Percentiles rank a stretch among this genome's conserved stretches.
Conservation (phyloP, 2,888 invertebrate species). For the Salpingus planirostris region DNA sequence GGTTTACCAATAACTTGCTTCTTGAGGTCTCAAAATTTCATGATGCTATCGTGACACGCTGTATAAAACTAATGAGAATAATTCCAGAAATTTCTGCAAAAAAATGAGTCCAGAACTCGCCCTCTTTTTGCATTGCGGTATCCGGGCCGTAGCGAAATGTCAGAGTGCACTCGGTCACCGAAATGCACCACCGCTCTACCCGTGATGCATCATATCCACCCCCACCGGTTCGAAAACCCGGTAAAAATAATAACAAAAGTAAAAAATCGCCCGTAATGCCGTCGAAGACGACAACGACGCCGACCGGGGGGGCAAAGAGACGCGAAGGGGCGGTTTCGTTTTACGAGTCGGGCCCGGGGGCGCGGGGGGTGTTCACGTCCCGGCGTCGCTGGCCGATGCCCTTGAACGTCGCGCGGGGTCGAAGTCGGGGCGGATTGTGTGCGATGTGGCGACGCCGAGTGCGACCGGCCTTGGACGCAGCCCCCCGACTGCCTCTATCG, state of each 20-base stretch:
- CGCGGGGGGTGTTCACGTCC: conserved; percentile 3
- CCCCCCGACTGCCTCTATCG: conserved; percentile 20
- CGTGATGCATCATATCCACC: conserved; percentile 3
- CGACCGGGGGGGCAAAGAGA: not conserved
- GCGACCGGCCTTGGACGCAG: conserved; percentile 23
- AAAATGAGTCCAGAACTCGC: no score
- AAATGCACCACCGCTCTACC: conserved; percentile 10
- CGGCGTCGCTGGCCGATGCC: conserved; percentile 18
- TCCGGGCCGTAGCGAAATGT: conserved; percentile 13
- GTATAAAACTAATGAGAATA: no score
- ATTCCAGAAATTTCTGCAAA: no score
- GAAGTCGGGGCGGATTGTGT: conserved; percentile 15
- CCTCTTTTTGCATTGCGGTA: no score
- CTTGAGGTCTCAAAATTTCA: no score
- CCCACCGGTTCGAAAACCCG: not conserved
- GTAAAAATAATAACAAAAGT: not conserved
- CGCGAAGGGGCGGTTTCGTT: not conserved
- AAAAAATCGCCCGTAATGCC: no score
- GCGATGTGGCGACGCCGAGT: conserved; percentile 21
- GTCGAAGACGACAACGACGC: no score
- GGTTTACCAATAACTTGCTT: no score
- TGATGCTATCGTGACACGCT: no score
- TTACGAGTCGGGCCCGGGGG: not conserved
- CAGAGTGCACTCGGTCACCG: conserved; percentile 18
- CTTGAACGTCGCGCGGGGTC: conserved; percentile 19